These are phyloP conservation scores for Erpobdella octoculata DNA, from an alignment of 2,888 invertebrate species.

Conservation along the genomic window DNA sequence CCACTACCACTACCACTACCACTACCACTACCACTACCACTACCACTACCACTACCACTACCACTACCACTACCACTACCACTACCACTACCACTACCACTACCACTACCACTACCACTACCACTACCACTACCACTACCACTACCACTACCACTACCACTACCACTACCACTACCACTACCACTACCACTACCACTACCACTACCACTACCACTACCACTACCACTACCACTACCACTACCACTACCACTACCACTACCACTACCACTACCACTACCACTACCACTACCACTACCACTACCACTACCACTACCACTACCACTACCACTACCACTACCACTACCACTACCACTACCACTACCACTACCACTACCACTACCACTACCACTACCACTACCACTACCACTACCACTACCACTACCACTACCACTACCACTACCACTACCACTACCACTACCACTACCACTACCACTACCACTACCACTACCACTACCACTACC, in stretches of 20 bases:
- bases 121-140: slow-evolving; percentile 1
- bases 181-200: slow-evolving; percentile 1
- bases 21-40: slow-evolving; percentile 6
- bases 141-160: slow-evolving; percentile 5
- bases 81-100: slow-evolving; percentile 5
- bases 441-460: slow-evolving; percentile 5
- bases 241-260: slow-evolving; percentile 1
- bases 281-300: slow-evolving; percentile 5
- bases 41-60: slow-evolving; percentile 1
- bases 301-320: slow-evolving; percentile 5
- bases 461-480: slow-evolving; percentile 5
- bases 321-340: slow-evolving; percentile 5
- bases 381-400: slow-evolving; percentile 5
- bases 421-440: slow-evolving; percentile 5
- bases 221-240: slow-evolving; percentile 5
- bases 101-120: slow-evolving; percentile 5
- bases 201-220: slow-evolving; percentile 5
- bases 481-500: no score
- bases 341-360: slow-evolving; percentile 5
- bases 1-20: background rate
- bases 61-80: slow-evolving; percentile 5
- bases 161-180: slow-evolving; percentile 5
- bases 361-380: slow-evolving; percentile 5
- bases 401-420: slow-evolving; percentile 1
- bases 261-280: slow-evolving; percentile 5